Conservation (phyloP, 2,888 invertebrate species). For the Drosophila kuntzei region DNA sequence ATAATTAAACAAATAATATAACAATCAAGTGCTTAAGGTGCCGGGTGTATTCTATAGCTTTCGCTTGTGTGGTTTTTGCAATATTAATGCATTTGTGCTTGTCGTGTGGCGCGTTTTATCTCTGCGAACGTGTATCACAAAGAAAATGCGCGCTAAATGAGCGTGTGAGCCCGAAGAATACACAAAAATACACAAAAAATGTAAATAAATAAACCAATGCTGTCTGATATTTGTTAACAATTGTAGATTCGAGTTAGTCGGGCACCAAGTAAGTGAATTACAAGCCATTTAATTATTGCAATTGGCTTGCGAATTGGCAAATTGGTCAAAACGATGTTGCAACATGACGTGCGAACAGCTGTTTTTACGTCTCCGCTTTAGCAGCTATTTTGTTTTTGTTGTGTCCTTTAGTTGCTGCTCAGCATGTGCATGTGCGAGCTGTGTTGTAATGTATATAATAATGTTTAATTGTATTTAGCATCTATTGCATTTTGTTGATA, state of each 20-base stretch:
- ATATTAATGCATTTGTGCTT: conserved; percentile 11
- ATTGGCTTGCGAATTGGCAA: conserved; percentile 19
- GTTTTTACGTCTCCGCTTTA: conserved; percentile 55
- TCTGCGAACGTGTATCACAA: conserved; percentile 59
- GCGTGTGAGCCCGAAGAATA: conserved; percentile 51
- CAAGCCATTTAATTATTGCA: conserved; percentile 2
- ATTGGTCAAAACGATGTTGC: conserved; percentile 28
- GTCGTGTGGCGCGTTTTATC: conserved; percentile 25
- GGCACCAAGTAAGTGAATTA: conserved; percentile 39
- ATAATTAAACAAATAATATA: conserved; percentile 25
- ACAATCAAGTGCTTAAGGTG: conserved; percentile 22
- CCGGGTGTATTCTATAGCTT: not conserved
- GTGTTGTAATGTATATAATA: conserved; percentile 44
- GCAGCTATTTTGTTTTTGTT: conserved; percentile 52
- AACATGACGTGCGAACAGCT: conserved; percentile 58
- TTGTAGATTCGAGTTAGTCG: not conserved
- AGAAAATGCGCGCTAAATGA: conserved; percentile 62
- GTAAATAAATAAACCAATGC: conserved; percentile 70
- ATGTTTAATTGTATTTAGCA: conserved; percentile 18
- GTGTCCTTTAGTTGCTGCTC: conserved; percentile 23
- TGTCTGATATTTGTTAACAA: conserved; percentile 21
- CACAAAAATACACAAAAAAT: conserved; percentile 44
- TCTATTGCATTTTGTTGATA: conserved; percentile 8
- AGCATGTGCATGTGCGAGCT: conserved; percentile 10
- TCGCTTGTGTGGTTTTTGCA: conserved; percentile 3